phyloP scores from a whole-genome alignment of 2,888 invertebrate species.

The Strigamia crassipes region DNA sequence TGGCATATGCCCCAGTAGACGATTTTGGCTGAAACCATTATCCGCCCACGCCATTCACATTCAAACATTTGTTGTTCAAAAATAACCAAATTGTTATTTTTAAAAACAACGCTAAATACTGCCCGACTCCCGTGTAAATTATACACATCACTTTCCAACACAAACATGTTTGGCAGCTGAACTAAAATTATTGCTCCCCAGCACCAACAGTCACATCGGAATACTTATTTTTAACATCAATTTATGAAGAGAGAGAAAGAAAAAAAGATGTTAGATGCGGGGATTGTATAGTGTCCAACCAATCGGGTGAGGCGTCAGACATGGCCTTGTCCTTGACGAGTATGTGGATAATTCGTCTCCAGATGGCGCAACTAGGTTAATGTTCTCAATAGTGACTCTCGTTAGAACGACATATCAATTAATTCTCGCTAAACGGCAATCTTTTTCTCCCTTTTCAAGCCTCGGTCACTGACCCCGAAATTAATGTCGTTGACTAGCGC shows the following conservation, averaged over 20 bases:
- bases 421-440: background rate
- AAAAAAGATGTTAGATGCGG: background rate
- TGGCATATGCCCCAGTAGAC: too few species aligned
- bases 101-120: too few species aligned
- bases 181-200: background rate
- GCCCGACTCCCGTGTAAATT: too few species aligned
- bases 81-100: too few species aligned
- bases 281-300: background rate
- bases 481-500: background rate
- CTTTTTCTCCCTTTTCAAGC: background rate
- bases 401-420: background rate
- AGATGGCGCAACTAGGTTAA: constrained; percentile 20
- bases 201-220: background rate
- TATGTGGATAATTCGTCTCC: constrained; percentile 1
- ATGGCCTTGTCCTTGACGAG: constrained; percentile 22
- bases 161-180: background rate
- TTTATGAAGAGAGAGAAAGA: background rate
- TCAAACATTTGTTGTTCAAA: too few species aligned
- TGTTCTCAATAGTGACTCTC: background rate
- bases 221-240: background rate
- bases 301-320: background rate
- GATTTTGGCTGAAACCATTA: too few species aligned
- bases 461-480: background rate
- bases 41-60: too few species aligned
- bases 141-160: too few species aligned